Conservation (phyloP, 2,113 vertebrate genomes). For the Toxotes jaculatrix region DNA sequence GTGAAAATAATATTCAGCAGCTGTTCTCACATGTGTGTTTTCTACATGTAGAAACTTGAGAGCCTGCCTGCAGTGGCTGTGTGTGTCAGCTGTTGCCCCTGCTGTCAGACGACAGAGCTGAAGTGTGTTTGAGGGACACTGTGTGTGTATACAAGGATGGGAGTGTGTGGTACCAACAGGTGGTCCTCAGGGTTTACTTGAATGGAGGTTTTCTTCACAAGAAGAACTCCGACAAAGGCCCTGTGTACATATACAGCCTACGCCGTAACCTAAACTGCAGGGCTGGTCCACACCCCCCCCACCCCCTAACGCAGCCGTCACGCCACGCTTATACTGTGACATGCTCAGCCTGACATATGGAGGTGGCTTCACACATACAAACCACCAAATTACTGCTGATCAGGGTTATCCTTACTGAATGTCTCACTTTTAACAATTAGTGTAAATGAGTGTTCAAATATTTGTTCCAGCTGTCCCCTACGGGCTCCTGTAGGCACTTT, state of each 20-base stretch:
- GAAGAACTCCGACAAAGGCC: conserved; percentile 86
- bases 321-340: no score
- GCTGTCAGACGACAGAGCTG: conserved; percentile 69
- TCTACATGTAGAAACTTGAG: conserved; percentile 73
- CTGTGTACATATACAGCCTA: conserved; percentile 77
- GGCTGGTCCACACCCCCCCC: conserved; percentile 46
- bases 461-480: neutral
- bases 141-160: conserved; percentile 51
- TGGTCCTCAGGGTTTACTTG: conserved; percentile 85
- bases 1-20: conserved; percentile 45
- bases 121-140: conserved; percentile 42
- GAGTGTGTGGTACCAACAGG: conserved; percentile 85
- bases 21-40: conserved; percentile 58
- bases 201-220: conserved; percentile 86
- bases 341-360: conserved; percentile 54
- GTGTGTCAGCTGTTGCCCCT: conserved; percentile 86
- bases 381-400: neutral
- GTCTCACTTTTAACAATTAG: neutral
- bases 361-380: conserved; percentile 18
- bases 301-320: conserved; percentile 54
- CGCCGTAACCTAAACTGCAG: conserved; percentile 79
- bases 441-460: neutral
- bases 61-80: conserved; percentile 47
- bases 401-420: neutral
- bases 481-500: neutral